Evolutionary conservation across 2,113 vertebrate genomes (phyloP), one percentile per base, ranked within the genome.

Genomic region (Colaptes auratus): DNA sequence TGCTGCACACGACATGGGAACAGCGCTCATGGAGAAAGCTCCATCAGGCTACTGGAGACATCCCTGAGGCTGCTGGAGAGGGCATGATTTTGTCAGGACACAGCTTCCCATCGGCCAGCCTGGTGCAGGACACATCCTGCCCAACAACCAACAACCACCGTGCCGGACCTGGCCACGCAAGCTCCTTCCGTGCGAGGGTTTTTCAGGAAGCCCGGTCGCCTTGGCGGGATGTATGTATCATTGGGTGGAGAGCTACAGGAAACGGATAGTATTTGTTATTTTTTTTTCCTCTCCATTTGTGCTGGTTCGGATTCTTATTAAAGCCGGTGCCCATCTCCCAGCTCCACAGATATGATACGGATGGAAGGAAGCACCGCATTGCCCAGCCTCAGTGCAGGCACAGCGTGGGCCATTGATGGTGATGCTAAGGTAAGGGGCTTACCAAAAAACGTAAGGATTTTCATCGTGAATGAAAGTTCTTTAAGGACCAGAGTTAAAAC

Each of bases 241-340:
- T 8, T 92, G 96, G 95, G 93, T 94, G 96, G 95, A 39, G 95
- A 93, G 89, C 83, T n/a, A 67, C 88, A 93, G 95, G 95, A 96
- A 96, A 63, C 61, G 77, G 88, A 81, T 42, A 84, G 48, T 70
- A 39, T 15, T 6, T 53, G 27, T 13, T 8, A 27, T 46, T 50
- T 14, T 67, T 50, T 36, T 66, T 82, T 66, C 53, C 12, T 48
- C 80, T 46, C 61, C 73, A 30, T 92, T 90, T 72, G 61, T 69
- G 77, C 86, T 50, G 6, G 58, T 64, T 86, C 86, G 12, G 88
- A 19, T 73, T 46, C 56, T 67, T 36, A 66, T 88, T 56, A 52
- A 63, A 87, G 56, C 12, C 65, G 55, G 90, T 75, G 78, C 83
- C 90, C 6, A 33, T 72, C 72, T 79, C 93, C 67, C 17, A 46